Percentiles rank a stretch among this genome's conserved stretches.
phyloP scores from a whole-genome alignment of 2,888 invertebrate genomes.

The Oligia fasciuncula region DNA sequence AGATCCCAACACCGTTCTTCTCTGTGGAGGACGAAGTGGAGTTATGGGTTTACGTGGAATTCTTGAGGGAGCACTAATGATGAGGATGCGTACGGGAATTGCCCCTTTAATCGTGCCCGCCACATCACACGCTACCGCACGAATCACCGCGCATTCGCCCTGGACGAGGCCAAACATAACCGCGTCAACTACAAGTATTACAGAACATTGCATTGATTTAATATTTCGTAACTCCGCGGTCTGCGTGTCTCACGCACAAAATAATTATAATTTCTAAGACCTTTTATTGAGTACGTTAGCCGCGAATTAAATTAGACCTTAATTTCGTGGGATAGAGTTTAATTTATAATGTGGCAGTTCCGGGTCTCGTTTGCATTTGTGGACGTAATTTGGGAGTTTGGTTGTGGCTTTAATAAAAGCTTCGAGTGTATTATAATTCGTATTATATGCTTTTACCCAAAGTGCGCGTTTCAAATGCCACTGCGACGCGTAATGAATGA shows the following conservation, averaged over 20 bases:
- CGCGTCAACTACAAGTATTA: slow-evolving; percentile 58
- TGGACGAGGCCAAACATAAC: neutral
- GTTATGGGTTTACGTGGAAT: no score
- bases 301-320: slow-evolving; percentile 57
- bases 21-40: no score
- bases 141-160: neutral
- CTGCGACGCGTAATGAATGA: neutral
- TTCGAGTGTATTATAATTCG: slow-evolving; percentile 11
- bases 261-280: slow-evolving; percentile 65
- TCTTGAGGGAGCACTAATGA: no score
- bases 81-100: neutral
- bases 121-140: neutral
- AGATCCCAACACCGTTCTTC: no score
- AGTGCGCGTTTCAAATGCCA: slow-evolving; percentile 1
- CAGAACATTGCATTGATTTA: slow-evolving; percentile 76
- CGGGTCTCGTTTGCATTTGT: slow-evolving; percentile 32
- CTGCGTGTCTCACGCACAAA: slow-evolving; percentile 81
- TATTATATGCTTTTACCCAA: neutral
- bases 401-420: slow-evolving; percentile 13
- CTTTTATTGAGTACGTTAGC: slow-evolving; percentile 41
- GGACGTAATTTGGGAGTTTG: slow-evolving; percentile 37
- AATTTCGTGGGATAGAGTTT: slow-evolving; percentile 31
- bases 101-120: neutral
- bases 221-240: slow-evolving; percentile 58
- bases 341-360: slow-evolving; percentile 43